Evolutionary conservation across 2,888 invertebrate genomes (phyloP), one percentile per base, ranked within the genome.

Genomic region (Parasteatoda lunata): DNA sequence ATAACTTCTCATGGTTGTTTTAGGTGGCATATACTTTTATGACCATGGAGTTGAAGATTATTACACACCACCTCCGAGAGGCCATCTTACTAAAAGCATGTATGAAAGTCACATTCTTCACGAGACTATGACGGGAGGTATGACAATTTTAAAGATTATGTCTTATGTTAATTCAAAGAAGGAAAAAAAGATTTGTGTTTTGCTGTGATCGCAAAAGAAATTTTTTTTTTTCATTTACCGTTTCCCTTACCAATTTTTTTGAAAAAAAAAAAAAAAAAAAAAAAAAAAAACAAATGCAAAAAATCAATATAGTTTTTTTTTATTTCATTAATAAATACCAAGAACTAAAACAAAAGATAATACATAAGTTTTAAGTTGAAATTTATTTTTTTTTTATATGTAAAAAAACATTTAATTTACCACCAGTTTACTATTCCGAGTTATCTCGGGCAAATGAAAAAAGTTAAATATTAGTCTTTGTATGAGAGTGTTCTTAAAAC

Each of bases 1-100:
- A 30, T 30, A 30, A 30, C 2, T 30, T 30, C 30, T 30, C 30
- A 30, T 30, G 30, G 2, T 70, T n/a, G 30, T 65, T 49, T 9
- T 15, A 80, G 79, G 72, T 9, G 51, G 52, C 64, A 80, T 80
- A 30, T 80, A 72, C 47, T 80, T 80, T 45, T 80, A 80, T 30
- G 79, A 80, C 52, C 72, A 80, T 52, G 79, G 79, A 49, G n/a
- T 81, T 15, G 73, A 81, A 30, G 3, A 51, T 8, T 68, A 52
- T 11, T 81, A 81, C 15, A n/a, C n/a, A 52, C 73, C 81, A 13
- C 75, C 75, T 11, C 75, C 81, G 7, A 4, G 0, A n/a, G 75
- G 68, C 13, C 73, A 47, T 54, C 9, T 15, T 6, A 54, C 75
- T 0, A 69, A 52, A 9, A 54, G 15, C n/a, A 51, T 54, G 4